Base-by-base conservation (phyloP, 2,888 invertebrate genomes). In the Platynereis dumerilii region DNA sequence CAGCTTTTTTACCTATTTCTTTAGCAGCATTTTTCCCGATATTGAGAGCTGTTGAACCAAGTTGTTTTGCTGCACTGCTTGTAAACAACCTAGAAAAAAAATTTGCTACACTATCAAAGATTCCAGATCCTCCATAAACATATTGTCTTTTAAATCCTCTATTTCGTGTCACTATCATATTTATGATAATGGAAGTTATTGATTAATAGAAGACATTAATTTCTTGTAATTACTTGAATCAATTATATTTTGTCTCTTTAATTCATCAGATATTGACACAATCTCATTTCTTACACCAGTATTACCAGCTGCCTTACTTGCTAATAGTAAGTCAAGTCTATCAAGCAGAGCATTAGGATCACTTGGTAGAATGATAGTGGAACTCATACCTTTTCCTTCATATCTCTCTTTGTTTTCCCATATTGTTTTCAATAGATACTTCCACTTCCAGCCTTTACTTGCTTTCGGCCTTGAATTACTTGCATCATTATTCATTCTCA, bases 131-230 rank as follows among this genome's bases (percentile, higher is more conserved):
- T n/a, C 62, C 66, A 62, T 45, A 57, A 45, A 66, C 66, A 34
- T 66, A 62, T 28, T 62, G 44, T 61, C 57, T 65, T 65, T 61
- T 66, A 66, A 56, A 66, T 48, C 61, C 56, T 48, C 66, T 55
- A 62, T 66, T 61, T 26, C 56, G 61, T 53, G 61, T 39, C 48
- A 66, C 34, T 44, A 65, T 53, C 60, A 65, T 65, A 34, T 34
- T 34, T 34, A 34, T 34, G n/a, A 34, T 34, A 34, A 34, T 34
- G 34, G 34, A 34, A 34, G 12, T 34, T 34, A 34, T 12, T 34
- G 5, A 34, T n/a, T 34, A 34, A 34, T 34, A 34, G n/a, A 34
- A 34, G 34, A 34, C 34, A 34, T 34, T 34, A 34, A 34, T 34
- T 48, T 65, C 60, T 65, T 60, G 60, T 60, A 60, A 58, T 58